phyloP scores from a whole-genome alignment of 1,140 invertebrate genomes.

The Drosophila tristis region DNA sequence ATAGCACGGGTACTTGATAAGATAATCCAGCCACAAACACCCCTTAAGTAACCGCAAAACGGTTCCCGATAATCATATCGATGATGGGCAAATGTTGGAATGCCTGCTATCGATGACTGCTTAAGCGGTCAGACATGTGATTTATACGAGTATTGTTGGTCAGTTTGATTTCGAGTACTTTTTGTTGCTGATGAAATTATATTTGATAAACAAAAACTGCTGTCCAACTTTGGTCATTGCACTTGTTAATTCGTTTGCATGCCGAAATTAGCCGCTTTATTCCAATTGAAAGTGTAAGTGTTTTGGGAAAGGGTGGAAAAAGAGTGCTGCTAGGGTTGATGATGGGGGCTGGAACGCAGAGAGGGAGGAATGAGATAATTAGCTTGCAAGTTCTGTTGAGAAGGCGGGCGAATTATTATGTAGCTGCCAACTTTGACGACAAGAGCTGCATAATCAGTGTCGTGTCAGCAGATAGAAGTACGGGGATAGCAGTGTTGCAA shows the following conservation, averaged over 20 bases:
- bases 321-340: background rate
- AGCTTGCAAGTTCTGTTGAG: constrained; percentile 28
- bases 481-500: background rate
- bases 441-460: constrained; percentile 35
- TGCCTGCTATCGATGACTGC: constrained; percentile 40
- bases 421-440: constrained; percentile 38
- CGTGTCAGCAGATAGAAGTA: constrained; percentile 15
- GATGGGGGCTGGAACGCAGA: no score
- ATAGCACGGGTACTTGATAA: constrained; percentile 31
- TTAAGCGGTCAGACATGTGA: constrained; percentile 45
- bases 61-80: constrained; percentile 42
- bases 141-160: constrained; percentile 21
- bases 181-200: no score
- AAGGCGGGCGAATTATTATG: constrained; percentile 11
- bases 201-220: constrained; percentile 2
- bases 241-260: constrained; percentile 14
- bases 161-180: background rate
- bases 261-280: constrained; percentile 19
- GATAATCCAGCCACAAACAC: constrained; percentile 35
- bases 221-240: constrained; percentile 12
- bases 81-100: constrained; percentile 31
- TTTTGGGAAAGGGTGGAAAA: background rate
- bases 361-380: constrained; percentile 31
- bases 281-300: constrained; percentile 13
- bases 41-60: background rate